Percentiles rank a stretch among this genome's conserved stretches.
phyloP scores from a whole-genome alignment of 2,888 invertebrate genomes.

The Ochlodes sylvanus region DNA sequence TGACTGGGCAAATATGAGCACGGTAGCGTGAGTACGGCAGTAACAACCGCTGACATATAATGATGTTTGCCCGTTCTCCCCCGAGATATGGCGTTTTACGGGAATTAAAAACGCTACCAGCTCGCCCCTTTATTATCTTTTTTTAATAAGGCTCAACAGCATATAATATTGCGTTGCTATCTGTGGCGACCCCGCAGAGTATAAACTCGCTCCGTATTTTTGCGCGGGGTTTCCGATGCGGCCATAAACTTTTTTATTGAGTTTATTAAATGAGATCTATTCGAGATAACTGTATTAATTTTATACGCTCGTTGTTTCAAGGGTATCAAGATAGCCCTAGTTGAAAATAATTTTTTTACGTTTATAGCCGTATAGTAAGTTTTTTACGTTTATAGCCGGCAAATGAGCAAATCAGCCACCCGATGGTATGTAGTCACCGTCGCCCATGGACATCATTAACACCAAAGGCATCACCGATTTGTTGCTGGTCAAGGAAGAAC shows the following conservation, averaged over 20 bases:
- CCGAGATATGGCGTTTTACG: conserved; percentile 76
- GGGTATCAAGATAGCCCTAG: conserved; percentile 6
- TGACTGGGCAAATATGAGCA: conserved; percentile 37
- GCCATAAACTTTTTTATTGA: conserved; percentile 30
- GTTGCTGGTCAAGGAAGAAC: no score
- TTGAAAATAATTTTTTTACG: no score
- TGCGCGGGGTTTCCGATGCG: conserved; percentile 20
- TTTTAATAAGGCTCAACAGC: conserved; percentile 33
- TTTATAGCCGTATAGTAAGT: no score
- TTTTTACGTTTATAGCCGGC: no score
- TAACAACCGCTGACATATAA: conserved; percentile 54
- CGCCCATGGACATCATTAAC: no score
- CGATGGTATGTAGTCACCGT: no score
- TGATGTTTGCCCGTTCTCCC: conserved; percentile 76
- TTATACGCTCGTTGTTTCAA: conserved; percentile 11
- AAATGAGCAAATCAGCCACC: no score
- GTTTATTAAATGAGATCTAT: conserved; percentile 27
- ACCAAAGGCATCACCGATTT: no score
- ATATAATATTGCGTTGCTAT: conserved; percentile 16
- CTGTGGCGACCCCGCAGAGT: conserved; percentile 26
- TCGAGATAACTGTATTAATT: conserved; percentile 30
- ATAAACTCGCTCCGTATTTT: conserved; percentile 28
- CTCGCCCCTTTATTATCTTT: conserved; percentile 45
- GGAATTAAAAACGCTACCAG: conserved; percentile 68
- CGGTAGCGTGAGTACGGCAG: conserved; percentile 25